Evolutionary conservation across 2,113 vertebrate species (phyloP).

Genomic region (Alaudala cheleensis): DNA sequence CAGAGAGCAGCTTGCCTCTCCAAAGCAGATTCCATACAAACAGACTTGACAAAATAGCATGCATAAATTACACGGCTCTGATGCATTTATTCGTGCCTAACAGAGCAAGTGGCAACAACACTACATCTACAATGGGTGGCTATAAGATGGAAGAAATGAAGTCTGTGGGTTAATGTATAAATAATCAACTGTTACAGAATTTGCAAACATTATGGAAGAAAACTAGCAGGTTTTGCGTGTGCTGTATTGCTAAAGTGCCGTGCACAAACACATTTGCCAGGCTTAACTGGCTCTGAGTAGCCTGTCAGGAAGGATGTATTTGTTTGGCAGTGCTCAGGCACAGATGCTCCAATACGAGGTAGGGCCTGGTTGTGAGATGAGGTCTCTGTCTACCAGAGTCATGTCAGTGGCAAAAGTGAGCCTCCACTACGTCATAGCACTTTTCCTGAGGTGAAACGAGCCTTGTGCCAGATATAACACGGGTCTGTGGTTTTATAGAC

Average conservation of each 20-base stretch:
- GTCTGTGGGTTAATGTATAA: constrained; percentile 48
- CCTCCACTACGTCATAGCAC: background rate
- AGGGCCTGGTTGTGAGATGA: constrained; percentile 16
- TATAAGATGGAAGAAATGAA: constrained; percentile 43
- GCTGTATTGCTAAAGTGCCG: background rate
- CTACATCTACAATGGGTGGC: constrained; percentile 22
- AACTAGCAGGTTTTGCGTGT: background rate
- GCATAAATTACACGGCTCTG: constrained; percentile 65
- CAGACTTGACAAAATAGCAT: constrained; percentile 63
- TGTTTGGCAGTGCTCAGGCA: constrained; percentile 54
- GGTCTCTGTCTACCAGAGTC: background rate
- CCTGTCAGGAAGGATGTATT: constrained; percentile 31
- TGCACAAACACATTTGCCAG: constrained; percentile 37
- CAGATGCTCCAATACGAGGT: background rate
- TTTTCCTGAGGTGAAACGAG: background rate
- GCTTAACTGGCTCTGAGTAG: constrained; percentile 32
- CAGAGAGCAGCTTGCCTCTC: constrained; percentile 50
- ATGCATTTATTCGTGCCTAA: constrained; percentile 65
- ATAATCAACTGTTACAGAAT: constrained; percentile 26
- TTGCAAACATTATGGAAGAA: constrained; percentile 41
- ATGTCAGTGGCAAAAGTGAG: background rate
- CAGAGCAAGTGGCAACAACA: constrained; percentile 65
- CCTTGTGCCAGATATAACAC: background rate
- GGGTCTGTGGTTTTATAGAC: background rate
- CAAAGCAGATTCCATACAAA: constrained; percentile 61